These are phyloP conservation scores for Pachypsylla venusta DNA, from an alignment of 1,140 invertebrate genomes.

Conservation along the genomic window DNA sequence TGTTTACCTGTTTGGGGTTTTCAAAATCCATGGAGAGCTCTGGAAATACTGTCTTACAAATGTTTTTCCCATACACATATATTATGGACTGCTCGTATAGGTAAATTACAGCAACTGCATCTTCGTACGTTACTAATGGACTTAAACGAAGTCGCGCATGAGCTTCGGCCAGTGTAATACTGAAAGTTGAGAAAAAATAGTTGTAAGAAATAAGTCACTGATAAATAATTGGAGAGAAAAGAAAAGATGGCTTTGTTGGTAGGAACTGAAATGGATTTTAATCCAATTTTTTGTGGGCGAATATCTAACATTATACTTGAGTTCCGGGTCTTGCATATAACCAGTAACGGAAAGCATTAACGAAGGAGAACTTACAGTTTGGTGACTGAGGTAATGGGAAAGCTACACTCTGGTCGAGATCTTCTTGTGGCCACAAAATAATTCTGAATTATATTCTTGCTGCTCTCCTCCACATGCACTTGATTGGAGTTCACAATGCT, in stretches of 20 bases:
- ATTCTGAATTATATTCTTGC: not conserved
- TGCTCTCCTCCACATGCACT: not conserved
- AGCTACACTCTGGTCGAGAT: not conserved
- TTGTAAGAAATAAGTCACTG: no score
- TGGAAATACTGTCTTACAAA: not conserved
- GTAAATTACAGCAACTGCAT: not conserved
- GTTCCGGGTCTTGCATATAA: no score
- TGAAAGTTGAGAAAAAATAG: no score
- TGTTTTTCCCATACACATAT: slow-evolving; percentile 3
- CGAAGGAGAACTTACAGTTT: slow-evolving; percentile 5
- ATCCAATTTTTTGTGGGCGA: no score
- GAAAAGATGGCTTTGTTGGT: no score
- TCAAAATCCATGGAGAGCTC: not conserved
- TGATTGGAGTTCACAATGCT: not conserved
- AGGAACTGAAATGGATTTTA: no score
- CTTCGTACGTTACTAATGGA: not conserved
- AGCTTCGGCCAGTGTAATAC: not conserved
- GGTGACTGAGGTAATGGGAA: not conserved
- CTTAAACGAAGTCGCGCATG: not conserved
- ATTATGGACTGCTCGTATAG: slow-evolving; percentile 2
- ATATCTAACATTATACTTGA: no score
- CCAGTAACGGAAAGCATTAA: no score
- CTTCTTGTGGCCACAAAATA: slow-evolving; percentile 2
- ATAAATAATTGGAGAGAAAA: no score
- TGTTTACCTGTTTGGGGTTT: not conserved